These are phyloP conservation scores for Arizona elegans DNA, from an alignment of 2,113 vertebrate genomes.

Conservation along the genomic window DNA sequence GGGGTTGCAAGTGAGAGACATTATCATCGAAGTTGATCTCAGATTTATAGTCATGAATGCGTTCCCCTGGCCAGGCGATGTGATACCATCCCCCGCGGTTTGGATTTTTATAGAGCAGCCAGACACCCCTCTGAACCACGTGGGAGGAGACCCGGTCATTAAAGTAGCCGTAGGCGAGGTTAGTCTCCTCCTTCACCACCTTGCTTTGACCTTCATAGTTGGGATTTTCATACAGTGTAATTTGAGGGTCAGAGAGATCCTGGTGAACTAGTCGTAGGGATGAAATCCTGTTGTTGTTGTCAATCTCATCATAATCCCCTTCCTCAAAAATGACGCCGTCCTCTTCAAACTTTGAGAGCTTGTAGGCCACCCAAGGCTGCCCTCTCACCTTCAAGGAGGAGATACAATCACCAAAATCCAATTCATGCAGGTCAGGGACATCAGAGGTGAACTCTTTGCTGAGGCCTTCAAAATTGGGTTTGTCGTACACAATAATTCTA, in stretches of 20 bases:
- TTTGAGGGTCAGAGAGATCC: slow-evolving; percentile 58
- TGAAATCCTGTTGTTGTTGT: slow-evolving; percentile 50
- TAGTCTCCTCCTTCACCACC: slow-evolving; percentile 63
- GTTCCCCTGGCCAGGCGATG: slow-evolving; percentile 53
- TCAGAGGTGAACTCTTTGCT: slow-evolving; percentile 62
- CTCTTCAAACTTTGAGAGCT: slow-evolving; percentile 42
- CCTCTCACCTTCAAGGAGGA: slow-evolving; percentile 63
- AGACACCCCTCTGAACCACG: slow-evolving; percentile 54
- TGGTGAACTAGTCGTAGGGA: slow-evolving; percentile 55
- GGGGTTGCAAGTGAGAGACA: slow-evolving; percentile 54
- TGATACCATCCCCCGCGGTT: slow-evolving; percentile 53
- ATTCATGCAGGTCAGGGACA: slow-evolving; percentile 52
- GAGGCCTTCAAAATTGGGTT: slow-evolving; percentile 53
- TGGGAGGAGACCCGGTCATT: slow-evolving; percentile 62
- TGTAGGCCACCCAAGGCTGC: slow-evolving; percentile 67
- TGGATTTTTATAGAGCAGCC: slow-evolving; percentile 61
- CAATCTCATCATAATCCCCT: slow-evolving; percentile 51
- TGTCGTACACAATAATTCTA: slow-evolving; percentile 53
- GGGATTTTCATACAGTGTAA: slow-evolving; percentile 60
- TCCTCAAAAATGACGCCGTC: slow-evolving; percentile 43
- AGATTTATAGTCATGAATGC: slow-evolving; percentile 31
- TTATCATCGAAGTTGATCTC: slow-evolving; percentile 56
- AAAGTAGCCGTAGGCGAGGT: slow-evolving; percentile 56
- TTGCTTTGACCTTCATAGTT: slow-evolving; percentile 54
- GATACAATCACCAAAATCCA: slow-evolving; percentile 64